Percentiles rank a stretch among this genome's conserved stretches.
Evolutionary conservation across 2,888 invertebrate genomes (phyloP).

Genomic region (Smittia sp.): DNA sequence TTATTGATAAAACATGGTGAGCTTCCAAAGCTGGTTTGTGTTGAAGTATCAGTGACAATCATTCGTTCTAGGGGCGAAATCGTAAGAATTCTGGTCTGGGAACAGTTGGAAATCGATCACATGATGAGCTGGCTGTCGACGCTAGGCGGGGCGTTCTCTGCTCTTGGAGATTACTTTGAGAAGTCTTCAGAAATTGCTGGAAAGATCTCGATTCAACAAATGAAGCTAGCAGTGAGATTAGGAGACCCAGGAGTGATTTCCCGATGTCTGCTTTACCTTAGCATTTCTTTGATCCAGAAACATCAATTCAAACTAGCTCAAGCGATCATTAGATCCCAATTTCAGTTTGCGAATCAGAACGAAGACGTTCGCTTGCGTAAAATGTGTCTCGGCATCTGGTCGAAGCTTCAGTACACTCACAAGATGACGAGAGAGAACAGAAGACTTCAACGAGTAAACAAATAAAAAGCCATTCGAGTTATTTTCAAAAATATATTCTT

Average conservation of each 20-base stretch:
- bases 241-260: constrained; percentile 79
- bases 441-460: neutral
- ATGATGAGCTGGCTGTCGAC: constrained; percentile 94
- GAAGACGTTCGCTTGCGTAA: constrained; percentile 58
- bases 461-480: constrained; percentile 36
- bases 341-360: constrained; percentile 52
- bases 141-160: constrained; percentile 93
- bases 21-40: constrained; percentile 44
- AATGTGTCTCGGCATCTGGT: constrained; percentile 88
- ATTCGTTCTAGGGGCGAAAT: constrained; percentile 28
- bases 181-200: constrained; percentile 84
- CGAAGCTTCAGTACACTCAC: constrained; percentile 61
- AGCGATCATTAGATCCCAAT: constrained; percentile 60
- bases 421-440: constrained; percentile 20
- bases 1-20: constrained; percentile 71
- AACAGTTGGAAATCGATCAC: constrained; percentile 73
- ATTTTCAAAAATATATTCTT: neutral
- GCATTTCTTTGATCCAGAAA: constrained; percentile 83
- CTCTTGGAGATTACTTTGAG: constrained; percentile 83
- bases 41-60: neutral
- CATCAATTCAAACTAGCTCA: constrained; percentile 65
- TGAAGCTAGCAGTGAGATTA: constrained; percentile 73
- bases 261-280: constrained; percentile 81
- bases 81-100: constrained; percentile 52
- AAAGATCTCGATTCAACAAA: constrained; percentile 79